Base-by-base conservation (phyloP, 2,888 invertebrate species). In the Phortica magna region DNA sequence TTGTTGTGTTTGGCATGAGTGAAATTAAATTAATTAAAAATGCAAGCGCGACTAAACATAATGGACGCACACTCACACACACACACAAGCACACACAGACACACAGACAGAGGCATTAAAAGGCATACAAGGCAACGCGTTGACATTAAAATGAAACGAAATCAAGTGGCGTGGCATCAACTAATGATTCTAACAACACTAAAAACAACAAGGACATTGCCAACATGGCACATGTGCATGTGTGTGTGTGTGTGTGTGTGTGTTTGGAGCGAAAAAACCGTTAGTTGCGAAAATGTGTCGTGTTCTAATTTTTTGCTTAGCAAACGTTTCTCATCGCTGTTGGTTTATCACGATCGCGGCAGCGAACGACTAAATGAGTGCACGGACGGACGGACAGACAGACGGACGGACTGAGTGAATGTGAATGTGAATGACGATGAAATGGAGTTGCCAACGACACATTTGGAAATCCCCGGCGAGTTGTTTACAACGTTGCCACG, bases 401-500 rank as follows among this genome's bases (percentile, higher is more conserved):
- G 31, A 31, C 31, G 31, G 31, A 31, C 31, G 31, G 31, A 31
- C 31, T 31, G 0, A 31, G 3, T 31, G 31, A 31, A 31, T 31
- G 31, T 31, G 31, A 31, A 4, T 31, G 31, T 31, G 31, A 4
- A 31, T 31, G 31, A 31, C 31, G 31, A 31, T 31, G 48, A 43
- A 48, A 31, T 64, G 64, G 65, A 48, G 59, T 80, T 78, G 14
- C 48, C 48, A 48, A 48, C 10, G 10, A 48, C 9, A 48, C 48
- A 9, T 14, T 48, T 14, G 9, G 14, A 48, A 48, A 48, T 84
- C 79, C 79, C 82, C 57, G 57, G 77, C 78, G 78, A 79, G 77
- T 76, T 84, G 84, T 84, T 84, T 81, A 77, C 84, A 81, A 81
- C 84, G 84, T 83, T 84, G 84, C 82, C 78, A 78, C 82, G 84